Percentiles rank a stretch among this genome's conserved stretches.
Evolutionary conservation across 2,797 vertebrate species (phyloP).

Genomic region (Hapalemur alaotrensis): DNA sequence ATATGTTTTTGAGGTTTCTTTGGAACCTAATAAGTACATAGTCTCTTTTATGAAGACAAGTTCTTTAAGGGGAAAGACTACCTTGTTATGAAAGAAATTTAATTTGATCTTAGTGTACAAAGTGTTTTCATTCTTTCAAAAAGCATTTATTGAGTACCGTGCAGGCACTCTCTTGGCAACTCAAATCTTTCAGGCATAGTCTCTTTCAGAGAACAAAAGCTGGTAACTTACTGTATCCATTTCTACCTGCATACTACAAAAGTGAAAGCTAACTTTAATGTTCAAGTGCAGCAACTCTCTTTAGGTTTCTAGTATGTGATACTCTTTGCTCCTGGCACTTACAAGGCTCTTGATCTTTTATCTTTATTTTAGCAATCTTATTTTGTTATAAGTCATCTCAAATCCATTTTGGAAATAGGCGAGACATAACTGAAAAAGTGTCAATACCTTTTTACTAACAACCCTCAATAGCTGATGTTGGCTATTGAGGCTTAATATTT

Average conservation of each 20-base stretch:
- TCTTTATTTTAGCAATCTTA: slow-evolving; percentile 8
- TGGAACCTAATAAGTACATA: slow-evolving; percentile 14
- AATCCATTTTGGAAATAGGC: slow-evolving; percentile 15
- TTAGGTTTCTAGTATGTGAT: neutral
- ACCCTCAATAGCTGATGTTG: slow-evolving; percentile 25
- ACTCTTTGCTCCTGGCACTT: neutral
- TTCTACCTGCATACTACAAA: neutral
- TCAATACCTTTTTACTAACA: neutral
- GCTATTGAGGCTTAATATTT: no score
- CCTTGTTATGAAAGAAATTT: slow-evolving; percentile 25
- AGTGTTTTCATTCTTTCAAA: slow-evolving; percentile 31
- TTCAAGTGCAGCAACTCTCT: neutral
- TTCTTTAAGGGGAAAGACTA: slow-evolving; percentile 13
- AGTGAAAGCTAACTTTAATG: neutral
- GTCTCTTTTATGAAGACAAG: neutral
- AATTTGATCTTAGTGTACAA: slow-evolving; percentile 37
- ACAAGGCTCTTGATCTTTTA: neutral
- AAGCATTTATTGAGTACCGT: neutral
- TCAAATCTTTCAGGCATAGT: neutral
- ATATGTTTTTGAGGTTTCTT: neutral
- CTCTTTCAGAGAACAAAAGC: neutral
- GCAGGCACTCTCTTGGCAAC: neutral
- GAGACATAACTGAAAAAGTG: neutral
- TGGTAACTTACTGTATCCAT: neutral
- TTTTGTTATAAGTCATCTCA: slow-evolving; percentile 13